phyloP scores from a whole-genome alignment of 1,140 invertebrate species.

The Nomia melanderi region DNA sequence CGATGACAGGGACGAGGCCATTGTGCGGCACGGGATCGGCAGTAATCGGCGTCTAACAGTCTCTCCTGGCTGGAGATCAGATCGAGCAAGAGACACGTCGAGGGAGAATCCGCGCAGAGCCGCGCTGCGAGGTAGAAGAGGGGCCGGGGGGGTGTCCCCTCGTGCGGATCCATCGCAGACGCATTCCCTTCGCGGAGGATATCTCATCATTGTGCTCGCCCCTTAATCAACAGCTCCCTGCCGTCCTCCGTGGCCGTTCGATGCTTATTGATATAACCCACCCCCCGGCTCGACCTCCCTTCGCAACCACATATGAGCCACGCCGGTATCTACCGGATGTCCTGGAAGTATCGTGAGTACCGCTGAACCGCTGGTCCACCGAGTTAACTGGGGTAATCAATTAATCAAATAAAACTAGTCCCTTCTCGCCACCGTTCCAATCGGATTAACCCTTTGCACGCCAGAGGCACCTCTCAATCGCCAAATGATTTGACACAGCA shows the following conservation, averaged over 20 bases:
- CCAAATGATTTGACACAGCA: too few species aligned
- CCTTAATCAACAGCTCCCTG: constrained; percentile 75
- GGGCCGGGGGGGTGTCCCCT: constrained; percentile 48
- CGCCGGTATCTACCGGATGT: constrained; percentile 1
- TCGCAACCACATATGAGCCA: constrained; percentile 3
- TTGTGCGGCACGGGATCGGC: constrained; percentile 57
- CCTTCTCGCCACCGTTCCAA: too few species aligned
- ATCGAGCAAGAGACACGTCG: constrained; percentile 57
- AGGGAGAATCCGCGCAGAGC: background rate
- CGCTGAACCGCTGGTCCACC: too few species aligned
- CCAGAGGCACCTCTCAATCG: too few species aligned
- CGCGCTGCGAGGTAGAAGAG: constrained; percentile 30
- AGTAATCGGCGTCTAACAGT: constrained; percentile 64
- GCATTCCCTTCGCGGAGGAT: constrained; percentile 66
- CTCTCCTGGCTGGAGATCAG: constrained; percentile 58
- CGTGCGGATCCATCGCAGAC: constrained; percentile 65
- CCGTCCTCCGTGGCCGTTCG: constrained; percentile 69
- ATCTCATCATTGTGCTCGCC: constrained; percentile 66
- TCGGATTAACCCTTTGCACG: too few species aligned
- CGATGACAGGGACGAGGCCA: constrained; percentile 59
- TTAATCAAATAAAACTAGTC: too few species aligned
- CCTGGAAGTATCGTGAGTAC: background rate
- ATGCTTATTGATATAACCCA: constrained; percentile 75
- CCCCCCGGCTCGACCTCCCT: constrained; percentile 20
- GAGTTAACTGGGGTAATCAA: too few species aligned